These are phyloP conservation scores for Prietella phreatophila DNA, from an alignment of 2,113 vertebrate genomes.

Conservation along the genomic window DNA sequence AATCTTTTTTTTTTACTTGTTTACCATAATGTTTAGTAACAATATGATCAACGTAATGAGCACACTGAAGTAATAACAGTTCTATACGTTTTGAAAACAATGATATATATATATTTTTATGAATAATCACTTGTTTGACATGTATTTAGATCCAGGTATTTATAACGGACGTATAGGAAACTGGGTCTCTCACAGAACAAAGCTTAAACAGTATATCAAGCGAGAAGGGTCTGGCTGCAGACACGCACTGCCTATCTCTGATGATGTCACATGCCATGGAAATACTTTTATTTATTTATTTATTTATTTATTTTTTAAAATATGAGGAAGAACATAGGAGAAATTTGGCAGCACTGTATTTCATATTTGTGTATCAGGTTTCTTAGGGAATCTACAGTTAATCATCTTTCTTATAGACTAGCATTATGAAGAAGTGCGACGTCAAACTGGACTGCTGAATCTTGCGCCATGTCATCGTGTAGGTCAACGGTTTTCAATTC, in stretches of 20 bases:
- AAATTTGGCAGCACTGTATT: neutral
- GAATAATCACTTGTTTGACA: neutral
- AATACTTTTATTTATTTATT: neutral
- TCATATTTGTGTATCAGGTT: neutral
- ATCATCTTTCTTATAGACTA: neutral
- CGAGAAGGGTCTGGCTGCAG: neutral
- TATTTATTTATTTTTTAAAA: neutral
- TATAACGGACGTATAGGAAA: neutral
- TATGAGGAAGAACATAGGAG: neutral
- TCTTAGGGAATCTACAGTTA: neutral
- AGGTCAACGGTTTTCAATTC: too few relatives aligned
- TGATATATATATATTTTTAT: neutral
- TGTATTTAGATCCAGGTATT: neutral
- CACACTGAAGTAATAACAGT: neutral
- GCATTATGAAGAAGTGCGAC: neutral
- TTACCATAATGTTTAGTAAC: neutral
- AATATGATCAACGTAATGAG: neutral
- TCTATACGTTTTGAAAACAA: neutral
- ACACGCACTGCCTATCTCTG: neutral
- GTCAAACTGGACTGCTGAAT: neutral
- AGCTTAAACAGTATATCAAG: neutral
- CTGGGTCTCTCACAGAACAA: neutral
- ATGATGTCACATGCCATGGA: neutral
- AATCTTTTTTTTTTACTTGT: conserved; percentile 13
- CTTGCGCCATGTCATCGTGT: too few relatives aligned